Conservation (phyloP, 2,113 vertebrate genomes). For the Orycteropus afer region DNA sequence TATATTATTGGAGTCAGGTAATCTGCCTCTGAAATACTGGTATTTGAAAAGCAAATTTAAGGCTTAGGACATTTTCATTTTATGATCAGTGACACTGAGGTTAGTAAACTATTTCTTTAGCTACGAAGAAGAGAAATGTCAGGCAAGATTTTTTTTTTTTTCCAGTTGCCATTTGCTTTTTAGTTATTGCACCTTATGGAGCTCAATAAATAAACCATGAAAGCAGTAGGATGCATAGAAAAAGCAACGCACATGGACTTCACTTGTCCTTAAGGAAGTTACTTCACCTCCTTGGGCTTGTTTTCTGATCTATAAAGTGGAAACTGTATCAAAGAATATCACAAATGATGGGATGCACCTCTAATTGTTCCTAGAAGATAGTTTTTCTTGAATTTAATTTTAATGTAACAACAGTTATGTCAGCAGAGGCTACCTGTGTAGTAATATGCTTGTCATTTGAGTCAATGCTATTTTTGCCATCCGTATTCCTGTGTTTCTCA, state of each 20-base stretch:
- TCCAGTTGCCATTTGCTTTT: constrained; percentile 60
- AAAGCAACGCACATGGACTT: background rate
- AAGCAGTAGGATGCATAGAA: background rate
- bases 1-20: constrained; percentile 69
- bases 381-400: background rate
- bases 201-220: constrained; percentile 59
- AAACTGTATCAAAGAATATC: background rate
- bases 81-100: constrained; percentile 69
- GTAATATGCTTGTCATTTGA: background rate
- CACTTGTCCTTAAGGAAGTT: background rate
- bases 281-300: background rate
- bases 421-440: background rate
- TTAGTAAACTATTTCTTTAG: constrained; percentile 64
- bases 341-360: background rate
- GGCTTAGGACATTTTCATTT: constrained; percentile 60
- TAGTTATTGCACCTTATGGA: constrained; percentile 53
- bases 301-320: background rate
- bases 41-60: constrained; percentile 76
- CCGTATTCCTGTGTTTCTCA: background rate
- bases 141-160: background rate
- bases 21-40: constrained; percentile 71
- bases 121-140: constrained; percentile 64
- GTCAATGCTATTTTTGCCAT: background rate
- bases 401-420: constrained; percentile 40
- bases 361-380: background rate